Evolutionary conservation across 1,140 invertebrate genomes (phyloP).

Genomic region (Berghia stephanieae): DNA sequence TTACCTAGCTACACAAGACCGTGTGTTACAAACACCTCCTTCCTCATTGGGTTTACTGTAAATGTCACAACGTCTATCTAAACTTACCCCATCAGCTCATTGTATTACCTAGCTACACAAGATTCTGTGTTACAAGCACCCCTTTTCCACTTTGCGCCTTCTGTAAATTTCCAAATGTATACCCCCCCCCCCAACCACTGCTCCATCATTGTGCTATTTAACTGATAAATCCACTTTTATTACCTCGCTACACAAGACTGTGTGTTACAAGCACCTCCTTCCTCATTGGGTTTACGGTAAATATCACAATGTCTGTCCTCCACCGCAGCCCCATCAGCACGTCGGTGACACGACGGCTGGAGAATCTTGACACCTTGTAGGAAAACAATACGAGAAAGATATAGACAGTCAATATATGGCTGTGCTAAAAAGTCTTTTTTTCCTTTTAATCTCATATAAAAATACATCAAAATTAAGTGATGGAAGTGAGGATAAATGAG

Average conservation of each 20-base stretch:
- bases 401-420: background rate
- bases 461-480: too few relatives aligned
- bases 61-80: constrained; percentile 30
- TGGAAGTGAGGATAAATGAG: too few relatives aligned
- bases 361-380: constrained; percentile 1
- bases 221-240: too few relatives aligned
- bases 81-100: background rate
- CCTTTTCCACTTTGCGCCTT: too few relatives aligned
- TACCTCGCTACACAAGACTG: constrained; percentile 35
- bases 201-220: too few relatives aligned
- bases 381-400: background rate
- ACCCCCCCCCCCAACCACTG: too few relatives aligned
- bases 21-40: constrained; percentile 26
- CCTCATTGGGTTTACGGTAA: constrained; percentile 14
- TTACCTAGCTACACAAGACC: too few relatives aligned
- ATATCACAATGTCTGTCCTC: constrained; percentile 30
- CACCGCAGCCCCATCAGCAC: constrained; percentile 1
- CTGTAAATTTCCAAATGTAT: too few relatives aligned
- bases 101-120: too few relatives aligned
- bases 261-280: constrained; percentile 25
- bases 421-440: background rate
- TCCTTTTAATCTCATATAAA: too few relatives aligned
- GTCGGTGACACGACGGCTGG: constrained; percentile 22
- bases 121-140: too few relatives aligned
- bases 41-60: constrained; percentile 17